These are phyloP conservation scores for Diachrysia chrysitis DNA, from an alignment of 2,888 invertebrate species.

Conservation along the genomic window DNA sequence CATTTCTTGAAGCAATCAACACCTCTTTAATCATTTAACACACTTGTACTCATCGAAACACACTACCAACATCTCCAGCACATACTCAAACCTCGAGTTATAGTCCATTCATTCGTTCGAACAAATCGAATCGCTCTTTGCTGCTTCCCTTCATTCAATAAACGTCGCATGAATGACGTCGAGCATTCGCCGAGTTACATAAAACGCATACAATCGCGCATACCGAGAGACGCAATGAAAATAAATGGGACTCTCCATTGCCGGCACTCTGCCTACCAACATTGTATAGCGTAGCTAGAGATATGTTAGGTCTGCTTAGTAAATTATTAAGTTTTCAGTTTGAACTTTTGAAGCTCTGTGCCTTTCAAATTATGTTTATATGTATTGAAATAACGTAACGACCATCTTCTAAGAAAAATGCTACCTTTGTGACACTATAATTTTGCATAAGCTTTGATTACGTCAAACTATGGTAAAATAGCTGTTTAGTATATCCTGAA, in stretches of 20 bases:
- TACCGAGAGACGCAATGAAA: slow-evolving; percentile 78
- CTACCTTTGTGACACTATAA: too few relatives aligned
- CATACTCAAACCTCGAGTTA: slow-evolving; percentile 68
- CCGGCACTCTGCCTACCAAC: slow-evolving; percentile 48
- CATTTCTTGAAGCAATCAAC: too few relatives aligned
- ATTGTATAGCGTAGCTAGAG: slow-evolving; percentile 21
- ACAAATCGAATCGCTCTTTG: slow-evolving; percentile 74
- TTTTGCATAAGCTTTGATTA: too few relatives aligned
- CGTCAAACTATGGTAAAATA: too few relatives aligned
- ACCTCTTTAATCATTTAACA: slow-evolving; percentile 15
- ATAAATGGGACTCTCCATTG: slow-evolving; percentile 78
- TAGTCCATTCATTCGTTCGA: slow-evolving; percentile 81
- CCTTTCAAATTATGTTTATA: too few relatives aligned
- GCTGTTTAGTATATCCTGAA: too few relatives aligned
- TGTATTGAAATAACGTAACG: too few relatives aligned
- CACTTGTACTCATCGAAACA: slow-evolving; percentile 41
- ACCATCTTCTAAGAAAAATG: too few relatives aligned
- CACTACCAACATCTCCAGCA: slow-evolving; percentile 42
- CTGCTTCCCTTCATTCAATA: slow-evolving; percentile 78
- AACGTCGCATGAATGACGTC: slow-evolving; percentile 65
- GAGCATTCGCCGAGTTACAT: slow-evolving; percentile 75
- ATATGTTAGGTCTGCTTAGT: not conserved
- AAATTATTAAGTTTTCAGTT: too few relatives aligned
- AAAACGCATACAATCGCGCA: slow-evolving; percentile 78
- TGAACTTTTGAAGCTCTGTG: not conserved